Conservation (phyloP, 2,797 vertebrate species). For the Linurgus olivaceus region DNA sequence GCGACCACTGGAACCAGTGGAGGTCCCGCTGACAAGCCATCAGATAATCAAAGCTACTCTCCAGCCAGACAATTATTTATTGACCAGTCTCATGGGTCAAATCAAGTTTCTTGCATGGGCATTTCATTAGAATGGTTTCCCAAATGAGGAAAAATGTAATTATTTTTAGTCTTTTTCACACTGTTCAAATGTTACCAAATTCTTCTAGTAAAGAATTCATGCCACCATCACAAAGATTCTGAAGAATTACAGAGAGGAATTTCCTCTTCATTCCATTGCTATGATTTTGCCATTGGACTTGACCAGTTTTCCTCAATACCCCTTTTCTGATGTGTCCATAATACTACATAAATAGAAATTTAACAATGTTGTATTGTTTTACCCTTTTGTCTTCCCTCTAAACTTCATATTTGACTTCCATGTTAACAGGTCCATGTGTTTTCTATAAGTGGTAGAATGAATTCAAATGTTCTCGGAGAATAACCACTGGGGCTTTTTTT, state of each 20-base stretch:
- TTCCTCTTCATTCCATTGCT: background rate
- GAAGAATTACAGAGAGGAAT: background rate
- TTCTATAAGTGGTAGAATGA: background rate
- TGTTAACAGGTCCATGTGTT: background rate
- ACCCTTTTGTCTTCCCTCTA: background rate
- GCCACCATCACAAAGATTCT: background rate
- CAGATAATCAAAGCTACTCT: background rate
- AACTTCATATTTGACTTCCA: background rate
- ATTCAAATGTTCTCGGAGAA: background rate
- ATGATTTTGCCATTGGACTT: background rate
- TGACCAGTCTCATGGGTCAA: background rate
- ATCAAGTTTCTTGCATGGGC: background rate
- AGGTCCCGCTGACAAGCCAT: accelerated
- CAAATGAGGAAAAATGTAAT: background rate
- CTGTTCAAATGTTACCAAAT: background rate
- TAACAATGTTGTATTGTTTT: background rate
- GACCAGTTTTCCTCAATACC: background rate
- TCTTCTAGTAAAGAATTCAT: background rate
- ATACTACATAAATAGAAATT: background rate
- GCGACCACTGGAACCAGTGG: background rate
- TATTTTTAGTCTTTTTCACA: background rate
- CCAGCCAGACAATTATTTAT: background rate
- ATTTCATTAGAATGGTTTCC: background rate
- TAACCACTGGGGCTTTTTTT: background rate
- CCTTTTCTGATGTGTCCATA: background rate